Base-by-base conservation (phyloP, 2,113 vertebrate species). In the Psephotus haematonotus region DNA sequence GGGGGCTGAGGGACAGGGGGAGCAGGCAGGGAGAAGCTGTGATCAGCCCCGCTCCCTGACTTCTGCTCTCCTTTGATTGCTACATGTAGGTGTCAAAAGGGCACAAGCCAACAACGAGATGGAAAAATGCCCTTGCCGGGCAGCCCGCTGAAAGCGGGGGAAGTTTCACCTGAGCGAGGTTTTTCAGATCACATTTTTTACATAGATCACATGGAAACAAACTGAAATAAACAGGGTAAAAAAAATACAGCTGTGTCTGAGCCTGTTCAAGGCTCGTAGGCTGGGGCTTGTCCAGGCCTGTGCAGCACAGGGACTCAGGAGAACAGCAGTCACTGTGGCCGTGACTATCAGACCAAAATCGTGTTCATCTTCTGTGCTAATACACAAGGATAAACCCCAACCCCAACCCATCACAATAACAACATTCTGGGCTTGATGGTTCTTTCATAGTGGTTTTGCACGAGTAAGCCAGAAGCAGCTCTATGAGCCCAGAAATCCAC, bases 251-350 rank as follows among this genome's bases (percentile, higher is more conserved):
- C 85, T 94, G 76, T 93, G 96, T 33, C 90, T 90, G 95, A 95
- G 86, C 95, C 90, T 96, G 95, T 88, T 93, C 13, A 8, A 44
- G 76, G 88, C 93, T 90, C 28, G 89, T 68, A 13, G 93, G 82
- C 90, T 60, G 82, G 47, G 92, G 69, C 94, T 83, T 96, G 93
- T 88, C 93, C 79, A 43, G 93, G 85, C 96, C 82, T 95, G 93
- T 18, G 85, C 50, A 47, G 88, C 49, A 11, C 88, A 92, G 90
- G 85, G 94, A 92, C 93, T 88, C 85, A 13, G 63, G 47, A 59
- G 33, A 80, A 43, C 20, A 89, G 85, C 90, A 96, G 85, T 59
- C 76, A 50, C 90, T 88, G 90, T 39, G 90, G 92, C 88, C 68
- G 0, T 35, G 88, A 49, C 95, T 96, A 90, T 94, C 96, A 80